phyloP scores from a whole-genome alignment of 2,113 vertebrate genomes.

The Mixornis gularis region DNA sequence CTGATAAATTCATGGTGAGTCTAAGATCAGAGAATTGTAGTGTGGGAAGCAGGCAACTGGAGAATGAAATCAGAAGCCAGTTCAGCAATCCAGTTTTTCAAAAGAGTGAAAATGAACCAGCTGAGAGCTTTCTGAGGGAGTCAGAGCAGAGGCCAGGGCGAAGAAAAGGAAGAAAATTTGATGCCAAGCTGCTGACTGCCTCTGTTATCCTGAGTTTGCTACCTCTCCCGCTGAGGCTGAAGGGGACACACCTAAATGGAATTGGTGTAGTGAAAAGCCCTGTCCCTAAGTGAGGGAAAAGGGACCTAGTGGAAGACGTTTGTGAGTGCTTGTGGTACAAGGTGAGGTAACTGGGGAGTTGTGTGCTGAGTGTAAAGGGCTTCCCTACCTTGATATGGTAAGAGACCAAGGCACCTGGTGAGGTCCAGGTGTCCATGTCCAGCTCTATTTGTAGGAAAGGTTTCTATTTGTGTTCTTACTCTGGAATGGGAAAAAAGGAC shows the following conservation, averaged over 20 bases:
- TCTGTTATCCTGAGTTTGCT: background rate
- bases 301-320: too few species aligned
- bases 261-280: background rate
- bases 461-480: background rate
- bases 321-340: background rate
- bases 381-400: fast-evolving
- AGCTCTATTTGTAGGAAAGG: background rate
- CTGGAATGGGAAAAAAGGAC: background rate
- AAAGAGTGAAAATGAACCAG: background rate
- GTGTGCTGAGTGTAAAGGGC: background rate
- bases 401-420: background rate
- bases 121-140: background rate
- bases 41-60: background rate
- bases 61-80: background rate
- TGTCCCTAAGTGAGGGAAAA: background rate
- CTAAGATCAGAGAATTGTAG: background rate
- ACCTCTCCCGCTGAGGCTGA: background rate
- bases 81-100: background rate
- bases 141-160: background rate
- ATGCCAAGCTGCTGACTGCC: background rate
- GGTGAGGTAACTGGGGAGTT: background rate
- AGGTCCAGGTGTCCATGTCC: background rate
- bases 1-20: background rate
- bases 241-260: background rate
- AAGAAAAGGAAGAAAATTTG: background rate